Evolutionary conservation across 1,140 invertebrate genomes (phyloP).

Genomic region (Eubasilissa regina): DNA sequence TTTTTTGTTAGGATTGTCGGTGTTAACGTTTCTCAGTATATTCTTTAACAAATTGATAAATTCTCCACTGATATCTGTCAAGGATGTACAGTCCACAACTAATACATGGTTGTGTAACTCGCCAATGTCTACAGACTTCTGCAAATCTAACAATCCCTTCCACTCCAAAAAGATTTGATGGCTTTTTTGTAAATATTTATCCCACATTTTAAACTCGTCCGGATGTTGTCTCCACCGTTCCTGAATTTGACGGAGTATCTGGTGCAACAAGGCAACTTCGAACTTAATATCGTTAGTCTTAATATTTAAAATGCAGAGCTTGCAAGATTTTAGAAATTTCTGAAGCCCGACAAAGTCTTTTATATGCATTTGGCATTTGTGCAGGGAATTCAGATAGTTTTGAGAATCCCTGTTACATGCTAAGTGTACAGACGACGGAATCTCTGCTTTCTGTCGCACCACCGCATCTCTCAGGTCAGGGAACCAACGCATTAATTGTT

Average conservation of each 20-base stretch:
- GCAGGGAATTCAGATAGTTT: background rate
- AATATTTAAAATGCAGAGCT: background rate
- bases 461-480: background rate
- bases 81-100: background rate
- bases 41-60: background rate
- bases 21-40: background rate
- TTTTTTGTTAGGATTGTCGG: background rate
- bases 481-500: slow-evolving; percentile 13
- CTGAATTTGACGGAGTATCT: background rate
- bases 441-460: background rate
- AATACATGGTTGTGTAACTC: background rate
- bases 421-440: background rate
- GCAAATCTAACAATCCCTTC: background rate
- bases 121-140: background rate
- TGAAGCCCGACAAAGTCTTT: background rate
- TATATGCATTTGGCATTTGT: background rate
- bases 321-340: background rate
- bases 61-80: background rate
- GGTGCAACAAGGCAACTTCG: background rate
- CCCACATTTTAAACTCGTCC: background rate
- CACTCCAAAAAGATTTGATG: slow-evolving; percentile 2
- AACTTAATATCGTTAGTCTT: background rate
- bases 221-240: too few relatives aligned
- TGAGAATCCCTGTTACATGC: background rate
- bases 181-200: background rate